Percentiles rank a stretch among this genome's conserved stretches.
Evolutionary conservation across 37 sponge, comb jelly and placozoan species (phyloP).

Genomic region (Tethya wilhelma): DNA sequence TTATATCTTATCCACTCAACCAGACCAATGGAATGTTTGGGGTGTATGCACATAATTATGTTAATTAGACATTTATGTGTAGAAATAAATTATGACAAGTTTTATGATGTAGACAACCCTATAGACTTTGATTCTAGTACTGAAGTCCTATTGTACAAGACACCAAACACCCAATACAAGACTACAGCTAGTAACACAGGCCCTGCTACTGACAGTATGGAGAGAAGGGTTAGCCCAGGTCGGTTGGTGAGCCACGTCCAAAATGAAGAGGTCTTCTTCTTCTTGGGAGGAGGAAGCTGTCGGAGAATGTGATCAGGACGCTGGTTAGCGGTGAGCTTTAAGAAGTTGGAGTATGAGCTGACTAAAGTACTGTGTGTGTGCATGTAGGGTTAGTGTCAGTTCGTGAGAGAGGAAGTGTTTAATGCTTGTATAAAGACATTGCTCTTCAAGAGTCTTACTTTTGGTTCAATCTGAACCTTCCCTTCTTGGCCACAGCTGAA

Average conservation of each 20-base stretch:
- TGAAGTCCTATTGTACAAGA: neutral
- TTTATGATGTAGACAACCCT: no score
- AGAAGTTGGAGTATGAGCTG: conserved; percentile 34
- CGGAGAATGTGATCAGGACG: conserved; percentile 48
- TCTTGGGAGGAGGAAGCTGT: conserved; percentile 9
- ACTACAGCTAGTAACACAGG: conserved; percentile 45
- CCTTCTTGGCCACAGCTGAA: conserved; percentile 12
- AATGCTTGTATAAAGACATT: no score
- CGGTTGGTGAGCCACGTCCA: conserved; percentile 7
- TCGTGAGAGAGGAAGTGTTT: neutral
- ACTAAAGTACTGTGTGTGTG: conserved; percentile 35
- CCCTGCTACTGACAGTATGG: conserved; percentile 6
- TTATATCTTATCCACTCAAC: no score
- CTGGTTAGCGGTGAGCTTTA: conserved; percentile 24
- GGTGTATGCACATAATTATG: no score
- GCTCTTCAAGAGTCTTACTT: conserved; percentile 19
- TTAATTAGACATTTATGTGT: no score
- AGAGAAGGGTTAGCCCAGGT: neutral
- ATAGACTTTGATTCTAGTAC: no score
- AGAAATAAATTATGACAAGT: no score
- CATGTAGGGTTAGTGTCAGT: no score
- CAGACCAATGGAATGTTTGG: no score
- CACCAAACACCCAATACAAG: conserved; percentile 1
- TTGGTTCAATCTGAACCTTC: conserved; percentile 2
- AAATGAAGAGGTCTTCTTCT: neutral